Evolutionary conservation across 2,113 vertebrate genomes (phyloP), one percentile per base, ranked within the genome.

Genomic region (Pedionomus torquatus): DNA sequence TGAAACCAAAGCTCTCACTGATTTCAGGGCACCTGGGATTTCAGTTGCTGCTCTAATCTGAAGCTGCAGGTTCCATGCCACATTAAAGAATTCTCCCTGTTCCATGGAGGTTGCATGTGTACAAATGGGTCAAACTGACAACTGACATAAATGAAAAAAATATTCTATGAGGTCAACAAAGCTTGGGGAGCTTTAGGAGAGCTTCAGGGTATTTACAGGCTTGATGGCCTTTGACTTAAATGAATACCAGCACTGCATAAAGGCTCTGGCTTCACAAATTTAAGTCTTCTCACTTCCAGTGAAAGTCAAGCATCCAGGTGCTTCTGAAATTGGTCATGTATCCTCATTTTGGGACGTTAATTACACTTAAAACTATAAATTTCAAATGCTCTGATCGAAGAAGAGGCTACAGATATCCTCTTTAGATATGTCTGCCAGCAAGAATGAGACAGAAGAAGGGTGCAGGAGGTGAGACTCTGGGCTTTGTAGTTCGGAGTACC

Each of bases 161-260:
- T 43, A 37, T 3, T 55, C 31, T 39, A 18, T 77, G 72, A 52
- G 13, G n/a, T 46, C 48, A 72, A 20, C 3, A 46, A 60, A 64
- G 1, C 43, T 57, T 83, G 2, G 66, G 60, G 28, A 92, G 8
- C 4, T 49, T 78, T 82, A 70, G 18, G 14, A 79, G 28, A 30
- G 30, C 30, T 86, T 94, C 26, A 52, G 15, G 9, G 4, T 89
- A 39, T 60, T 93, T 86, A 39, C 33, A 65, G 17, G 48, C 14
- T 39, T 52, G 61, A 35, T 76, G 23, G 2, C 4, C 23, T 80
- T 88, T 39, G 33, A 43, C 86, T 89, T 65, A 55, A 90, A 41
- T 28, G 9, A 83, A 54, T 76, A 10, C 9, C 11, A 26, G 10
- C 26, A 39, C 65, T 0, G 0, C 25, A n/a, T 72, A 80, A 35